Percentiles rank a stretch among this genome's conserved stretches.
These are phyloP conservation scores for Regulus satrapa DNA, from an alignment of 2,113 vertebrate species.

Conservation along the genomic window DNA sequence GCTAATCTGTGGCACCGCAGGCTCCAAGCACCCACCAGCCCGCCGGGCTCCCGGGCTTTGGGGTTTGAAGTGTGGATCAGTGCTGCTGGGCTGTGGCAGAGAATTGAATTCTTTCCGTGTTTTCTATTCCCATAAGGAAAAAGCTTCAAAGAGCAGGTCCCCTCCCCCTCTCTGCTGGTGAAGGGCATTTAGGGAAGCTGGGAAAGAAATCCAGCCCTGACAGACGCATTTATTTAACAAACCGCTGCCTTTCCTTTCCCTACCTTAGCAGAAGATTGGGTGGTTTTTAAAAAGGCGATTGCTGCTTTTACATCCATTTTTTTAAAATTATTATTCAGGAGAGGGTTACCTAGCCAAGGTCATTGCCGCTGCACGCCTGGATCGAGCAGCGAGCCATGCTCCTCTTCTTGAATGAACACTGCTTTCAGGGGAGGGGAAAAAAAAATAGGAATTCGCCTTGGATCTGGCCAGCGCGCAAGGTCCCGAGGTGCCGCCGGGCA, in stretches of 20 bases:
- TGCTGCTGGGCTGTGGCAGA: constrained; percentile 10
- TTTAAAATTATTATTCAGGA: constrained; percentile 32
- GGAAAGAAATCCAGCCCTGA: background rate
- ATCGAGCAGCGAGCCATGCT: background rate
- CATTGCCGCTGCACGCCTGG: background rate
- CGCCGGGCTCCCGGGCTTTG: background rate
- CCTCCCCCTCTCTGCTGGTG: constrained; percentile 28
- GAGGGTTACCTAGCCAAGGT: constrained; percentile 47
- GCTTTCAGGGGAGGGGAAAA: background rate
- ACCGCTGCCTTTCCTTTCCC: background rate
- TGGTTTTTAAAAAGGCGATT: background rate
- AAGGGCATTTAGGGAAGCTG: constrained; percentile 44
- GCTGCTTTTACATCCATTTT: constrained; percentile 7
- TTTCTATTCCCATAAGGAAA: constrained; percentile 62
- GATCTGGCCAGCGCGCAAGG: background rate
- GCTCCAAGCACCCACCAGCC: background rate
- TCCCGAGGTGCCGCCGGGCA: background rate
- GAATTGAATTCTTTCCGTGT: constrained; percentile 54
- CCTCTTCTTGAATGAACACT: background rate
- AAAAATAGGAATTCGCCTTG: background rate
- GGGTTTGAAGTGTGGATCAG: background rate
- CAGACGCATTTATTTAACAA: constrained; percentile 5
- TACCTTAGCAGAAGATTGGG: background rate
- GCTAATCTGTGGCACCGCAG: background rate
- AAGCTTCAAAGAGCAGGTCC: constrained; percentile 42